phyloP scores from a whole-genome alignment of 2,888 invertebrate species.

The Schizaphis graminum region DNA sequence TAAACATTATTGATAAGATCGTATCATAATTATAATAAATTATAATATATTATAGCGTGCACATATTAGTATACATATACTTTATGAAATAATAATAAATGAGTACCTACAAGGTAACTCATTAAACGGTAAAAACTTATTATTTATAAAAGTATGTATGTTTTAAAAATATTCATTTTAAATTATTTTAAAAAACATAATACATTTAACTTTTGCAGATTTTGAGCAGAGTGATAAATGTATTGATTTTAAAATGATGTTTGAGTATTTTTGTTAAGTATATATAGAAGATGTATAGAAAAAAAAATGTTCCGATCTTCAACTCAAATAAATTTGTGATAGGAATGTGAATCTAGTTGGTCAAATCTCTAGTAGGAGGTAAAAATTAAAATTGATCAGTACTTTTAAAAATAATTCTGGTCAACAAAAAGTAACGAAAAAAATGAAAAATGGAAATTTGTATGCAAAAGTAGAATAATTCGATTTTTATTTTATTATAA shows the following conservation, averaged over 20 bases:
- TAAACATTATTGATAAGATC: neutral
- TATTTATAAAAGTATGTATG: neutral
- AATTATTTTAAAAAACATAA: neutral
- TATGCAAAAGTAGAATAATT: too few species aligned
- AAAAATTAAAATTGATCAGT: neutral
- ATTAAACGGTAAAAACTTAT: neutral
- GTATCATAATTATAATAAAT: neutral
- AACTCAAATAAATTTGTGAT: too few species aligned
- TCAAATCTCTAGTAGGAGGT: neutral
- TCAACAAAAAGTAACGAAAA: too few species aligned
- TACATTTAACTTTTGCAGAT: neutral
- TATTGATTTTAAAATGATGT: neutral
- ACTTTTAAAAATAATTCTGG: neutral
- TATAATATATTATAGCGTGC: neutral
- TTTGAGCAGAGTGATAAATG: too few species aligned
- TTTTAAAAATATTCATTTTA: neutral
- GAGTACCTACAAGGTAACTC: neutral
- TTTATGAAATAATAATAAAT: neutral
- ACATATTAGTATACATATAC: neutral
- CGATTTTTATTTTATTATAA: neutral
- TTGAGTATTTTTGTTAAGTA: too few species aligned
- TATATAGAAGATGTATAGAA: neutral
- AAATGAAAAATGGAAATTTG: too few species aligned
- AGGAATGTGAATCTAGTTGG: neutral
- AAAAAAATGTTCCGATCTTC: neutral